Base-by-base conservation (phyloP, 2,888 invertebrate species). In the Tenthredo amoena region DNA sequence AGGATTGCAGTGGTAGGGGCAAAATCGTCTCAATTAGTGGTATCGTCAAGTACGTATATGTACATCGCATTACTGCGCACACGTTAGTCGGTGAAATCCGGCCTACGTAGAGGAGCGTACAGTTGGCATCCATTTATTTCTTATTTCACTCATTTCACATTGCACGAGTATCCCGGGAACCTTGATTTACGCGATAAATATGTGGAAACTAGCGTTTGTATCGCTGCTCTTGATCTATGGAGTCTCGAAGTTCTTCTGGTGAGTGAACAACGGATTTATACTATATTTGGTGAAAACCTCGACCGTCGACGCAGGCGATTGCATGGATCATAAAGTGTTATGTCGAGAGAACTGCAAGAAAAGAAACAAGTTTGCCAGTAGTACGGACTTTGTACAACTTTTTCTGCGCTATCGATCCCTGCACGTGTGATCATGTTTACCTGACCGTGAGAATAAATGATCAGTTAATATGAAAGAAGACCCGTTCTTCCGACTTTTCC, bases 171-270 rank as follows among this genome's bases (percentile, higher is more conserved):
- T 26, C 6, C 31, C 34, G 40, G 37, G 37, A 43, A 40, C 9
- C 43, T 74, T 43, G 72, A 43, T 26, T 34, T 15, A 34, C 3
- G 18, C 68, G 18, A 26, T 31, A 40, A 21, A 10, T n/a, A 90
- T 90, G 90, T 89, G 89, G 89, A 90, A 89, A 82, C 71, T 86
- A 0, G 86, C 87, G 1, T 86, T 87, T 2, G 87, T 88, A n/a
- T 76, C 88, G 34, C 58, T 87, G 9, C 10, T 87, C 40, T 3
- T 88, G n/a, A 43, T 86, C 12, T 74, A 83, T 34, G 86, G 86
- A 18, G 21, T 86, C 43, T 47, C 86, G 21, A 18, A 86, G 0
- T 85, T 86, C 1, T 55, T 87, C 21, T 85, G 83, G 88, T 88
- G 77, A 88, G 85, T 86, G 34, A 55, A 74, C 6, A 18, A 21